Conservation (phyloP, 1,140 invertebrate genomes). For the Papilio polyxenes region DNA sequence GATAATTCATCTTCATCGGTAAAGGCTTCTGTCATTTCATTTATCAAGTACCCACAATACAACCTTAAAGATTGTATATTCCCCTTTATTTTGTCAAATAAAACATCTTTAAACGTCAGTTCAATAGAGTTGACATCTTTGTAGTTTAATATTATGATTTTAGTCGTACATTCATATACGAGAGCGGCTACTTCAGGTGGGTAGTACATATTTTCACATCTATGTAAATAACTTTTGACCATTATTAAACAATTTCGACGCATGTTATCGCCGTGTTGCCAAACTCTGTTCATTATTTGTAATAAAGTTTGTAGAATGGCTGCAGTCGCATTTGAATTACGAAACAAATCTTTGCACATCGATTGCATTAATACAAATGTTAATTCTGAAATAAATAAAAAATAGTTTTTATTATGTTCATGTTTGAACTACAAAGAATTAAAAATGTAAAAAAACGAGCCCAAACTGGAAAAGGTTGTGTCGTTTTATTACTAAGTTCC, state of each 20-base stretch:
- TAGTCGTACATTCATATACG: slow-evolving; percentile 65
- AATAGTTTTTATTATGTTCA: not conserved
- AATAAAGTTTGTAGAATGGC: slow-evolving; percentile 55
- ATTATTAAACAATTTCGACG: slow-evolving; percentile 71
- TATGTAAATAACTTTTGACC: slow-evolving; percentile 65
- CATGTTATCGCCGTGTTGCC: slow-evolving; percentile 50
- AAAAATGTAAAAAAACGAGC: too few species aligned
- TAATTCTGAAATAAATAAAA: slow-evolving; percentile 54
- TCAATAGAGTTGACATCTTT: slow-evolving; percentile 48
- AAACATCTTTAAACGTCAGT: slow-evolving; percentile 48
- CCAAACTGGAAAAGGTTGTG: too few species aligned
- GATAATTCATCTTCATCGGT: slow-evolving; percentile 50
- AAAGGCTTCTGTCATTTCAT: slow-evolving; percentile 45
- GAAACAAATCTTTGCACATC: slow-evolving; percentile 66
- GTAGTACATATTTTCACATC: slow-evolving; percentile 62
- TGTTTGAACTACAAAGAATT: too few species aligned
- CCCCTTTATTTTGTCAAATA: slow-evolving; percentile 57
- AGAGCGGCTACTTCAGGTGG: slow-evolving; percentile 61
- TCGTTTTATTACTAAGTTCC: too few species aligned
- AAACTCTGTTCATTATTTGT: slow-evolving; percentile 58
- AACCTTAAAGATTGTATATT: slow-evolving; percentile 63
- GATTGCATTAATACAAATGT: slow-evolving; percentile 63
- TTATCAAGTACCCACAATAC: slow-evolving; percentile 68
- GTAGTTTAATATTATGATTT: slow-evolving; percentile 55
- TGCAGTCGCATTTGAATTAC: slow-evolving; percentile 57